Conservation (phyloP, 2,113 vertebrate species). For the Nothocercus julius region DNA sequence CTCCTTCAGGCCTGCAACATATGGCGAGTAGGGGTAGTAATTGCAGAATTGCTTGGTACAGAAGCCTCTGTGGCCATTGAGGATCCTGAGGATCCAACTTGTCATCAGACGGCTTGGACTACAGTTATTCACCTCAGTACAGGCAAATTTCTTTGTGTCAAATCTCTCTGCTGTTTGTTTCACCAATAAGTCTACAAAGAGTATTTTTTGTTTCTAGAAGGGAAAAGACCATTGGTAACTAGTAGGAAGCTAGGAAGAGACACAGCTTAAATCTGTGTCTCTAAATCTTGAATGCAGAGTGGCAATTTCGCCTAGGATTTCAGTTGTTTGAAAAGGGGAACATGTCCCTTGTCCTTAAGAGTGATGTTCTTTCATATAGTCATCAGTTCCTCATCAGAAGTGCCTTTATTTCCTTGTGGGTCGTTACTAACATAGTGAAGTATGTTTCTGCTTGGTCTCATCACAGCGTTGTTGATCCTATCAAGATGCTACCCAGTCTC, state of each 20-base stretch:
- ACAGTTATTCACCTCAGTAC: neutral
- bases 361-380: neutral
- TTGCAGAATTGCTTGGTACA: neutral
- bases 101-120: neutral
- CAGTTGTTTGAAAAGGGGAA: neutral
- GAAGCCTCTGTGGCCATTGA: neutral
- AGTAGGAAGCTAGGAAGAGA: neutral
- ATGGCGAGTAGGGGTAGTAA: neutral
- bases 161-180: neutral
- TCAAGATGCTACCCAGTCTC: neutral
- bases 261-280: neutral
- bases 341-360: neutral
- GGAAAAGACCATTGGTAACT: neutral
- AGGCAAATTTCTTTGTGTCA: neutral
- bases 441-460: neutral
- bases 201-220: neutral
- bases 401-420: neutral
- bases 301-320: neutral
- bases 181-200: neutral
- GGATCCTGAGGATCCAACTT: neutral
- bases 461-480: neutral
- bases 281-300: neutral
- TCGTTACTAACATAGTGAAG: neutral
- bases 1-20: neutral
- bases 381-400: neutral